These are phyloP conservation scores for Pogona vitticeps DNA, from an alignment of 2,113 vertebrate species.

Conservation along the genomic window DNA sequence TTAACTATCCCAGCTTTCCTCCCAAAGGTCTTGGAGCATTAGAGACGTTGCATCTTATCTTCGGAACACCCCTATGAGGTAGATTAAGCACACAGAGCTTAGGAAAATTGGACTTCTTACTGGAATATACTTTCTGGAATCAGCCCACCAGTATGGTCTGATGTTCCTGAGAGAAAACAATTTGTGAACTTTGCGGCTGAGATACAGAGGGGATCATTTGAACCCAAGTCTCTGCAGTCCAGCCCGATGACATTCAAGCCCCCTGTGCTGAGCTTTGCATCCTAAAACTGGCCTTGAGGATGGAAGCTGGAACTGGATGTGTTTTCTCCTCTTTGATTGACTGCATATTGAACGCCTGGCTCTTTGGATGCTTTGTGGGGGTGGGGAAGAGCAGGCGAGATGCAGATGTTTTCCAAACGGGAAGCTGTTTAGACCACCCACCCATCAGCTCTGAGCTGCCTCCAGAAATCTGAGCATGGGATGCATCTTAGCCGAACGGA, in stretches of 20 bases:
- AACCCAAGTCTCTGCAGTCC: rapidly evolving
- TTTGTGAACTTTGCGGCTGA: neutral
- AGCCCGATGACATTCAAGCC: no score
- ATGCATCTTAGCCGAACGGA: constrained; percentile 30
- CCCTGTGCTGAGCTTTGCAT: neutral
- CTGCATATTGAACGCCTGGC: neutral
- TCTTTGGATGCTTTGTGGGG: neutral
- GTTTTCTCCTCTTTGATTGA: neutral
- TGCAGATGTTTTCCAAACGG: constrained; percentile 6
- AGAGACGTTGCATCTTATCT: neutral
- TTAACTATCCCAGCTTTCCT: neutral
- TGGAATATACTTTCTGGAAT: no score
- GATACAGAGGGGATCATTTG: neutral
- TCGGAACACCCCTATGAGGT: neutral
- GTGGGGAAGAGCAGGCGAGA: neutral
- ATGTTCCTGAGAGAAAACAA: no score
- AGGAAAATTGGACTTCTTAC: no score
- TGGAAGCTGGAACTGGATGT: neutral
- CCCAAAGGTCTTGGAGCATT: neutral
- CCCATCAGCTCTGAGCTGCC: neutral
- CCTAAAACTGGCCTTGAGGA: neutral
- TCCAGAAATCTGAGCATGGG: neutral
- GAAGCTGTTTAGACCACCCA: neutral
- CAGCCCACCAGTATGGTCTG: no score
- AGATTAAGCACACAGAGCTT: no score